Evolutionary conservation across 2,113 vertebrate genomes (phyloP), one percentile per base, ranked within the genome.

Genomic region (Andinoacara biseriatus): DNA sequence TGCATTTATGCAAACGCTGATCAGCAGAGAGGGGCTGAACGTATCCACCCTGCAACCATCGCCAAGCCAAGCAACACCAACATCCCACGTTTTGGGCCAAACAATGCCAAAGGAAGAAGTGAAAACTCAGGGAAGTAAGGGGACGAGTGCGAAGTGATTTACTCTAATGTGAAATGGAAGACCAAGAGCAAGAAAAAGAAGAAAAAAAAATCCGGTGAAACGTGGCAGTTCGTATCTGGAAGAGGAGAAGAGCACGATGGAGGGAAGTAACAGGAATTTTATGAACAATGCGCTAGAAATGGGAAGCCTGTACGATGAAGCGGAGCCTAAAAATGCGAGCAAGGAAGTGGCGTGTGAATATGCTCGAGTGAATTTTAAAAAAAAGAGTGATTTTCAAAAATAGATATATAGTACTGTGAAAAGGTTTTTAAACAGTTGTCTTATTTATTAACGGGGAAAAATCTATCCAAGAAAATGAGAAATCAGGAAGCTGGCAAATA

Each of bases 311-410:
- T 79, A 72, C 33, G 60, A 35, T 6, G 31, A 80, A 1, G 5
- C 26, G 52, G 10, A 26, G 49, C 33, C 67, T 18, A 57, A 10
- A 26, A 14, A 40, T 74, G 52, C 60, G 13, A 54, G n/a, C 3
- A 52, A 46, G 40, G 29, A 57, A 38, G n/a, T 10, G 20, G 74
- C 86, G 35, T 76, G 58, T 85, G 76, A 80, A 72, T 81, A 89
- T 40, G 69, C 78, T 0, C 24, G 69, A 11, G 85, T 91, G 10
- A 59, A 76, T 26, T 86, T 79, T 43, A 80, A 84, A 76, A 4
- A 20, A 1, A 83, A 61, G 13, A n/a, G 2, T 18, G 2, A 2
- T 15, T 15, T 63, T 20, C 33, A 22, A 40, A 63, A 40, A 15
- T 63, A 63, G 61, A 63, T 40, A 1, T 0, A 8, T n/a, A 14